These are phyloP conservation scores for Prunella himalayana DNA, from an alignment of 2,113 vertebrate genomes.

Conservation along the genomic window DNA sequence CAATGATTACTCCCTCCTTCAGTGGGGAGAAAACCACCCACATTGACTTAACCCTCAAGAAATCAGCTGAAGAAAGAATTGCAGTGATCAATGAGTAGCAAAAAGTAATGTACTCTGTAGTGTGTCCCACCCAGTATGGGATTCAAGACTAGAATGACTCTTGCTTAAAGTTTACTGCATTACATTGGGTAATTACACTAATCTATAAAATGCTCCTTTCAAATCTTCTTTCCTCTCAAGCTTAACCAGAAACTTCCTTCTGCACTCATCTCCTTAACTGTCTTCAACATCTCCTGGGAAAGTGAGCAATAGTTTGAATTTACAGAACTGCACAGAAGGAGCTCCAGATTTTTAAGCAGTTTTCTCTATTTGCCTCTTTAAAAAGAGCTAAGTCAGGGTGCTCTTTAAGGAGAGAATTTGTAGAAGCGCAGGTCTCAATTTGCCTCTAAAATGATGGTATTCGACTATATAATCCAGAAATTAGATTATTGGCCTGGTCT, in stretches of 20 bases:
- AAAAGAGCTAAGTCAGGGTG: background rate
- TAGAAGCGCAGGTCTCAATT: background rate
- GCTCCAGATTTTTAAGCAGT: background rate
- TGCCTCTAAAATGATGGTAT: background rate
- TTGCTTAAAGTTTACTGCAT: background rate
- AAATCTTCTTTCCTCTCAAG: background rate
- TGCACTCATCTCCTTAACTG: background rate
- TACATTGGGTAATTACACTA: background rate
- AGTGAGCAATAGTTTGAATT: background rate
- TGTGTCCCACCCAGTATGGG: background rate
- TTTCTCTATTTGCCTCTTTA: background rate
- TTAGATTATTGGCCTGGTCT: background rate
- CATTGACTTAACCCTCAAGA: background rate
- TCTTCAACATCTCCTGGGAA: background rate
- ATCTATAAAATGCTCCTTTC: background rate
- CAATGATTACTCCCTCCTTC: background rate
- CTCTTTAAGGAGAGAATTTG: background rate
- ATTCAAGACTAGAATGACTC: background rate
- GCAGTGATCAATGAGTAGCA: background rate
- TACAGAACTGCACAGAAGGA: background rate
- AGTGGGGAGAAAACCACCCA: background rate
- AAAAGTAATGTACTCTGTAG: background rate
- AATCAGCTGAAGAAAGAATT: background rate
- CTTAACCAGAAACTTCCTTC: background rate
- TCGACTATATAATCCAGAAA: constrained; percentile 8